Base-by-base conservation (phyloP, 2,797 vertebrate species). In the Dendrocincla fuliginosa region DNA sequence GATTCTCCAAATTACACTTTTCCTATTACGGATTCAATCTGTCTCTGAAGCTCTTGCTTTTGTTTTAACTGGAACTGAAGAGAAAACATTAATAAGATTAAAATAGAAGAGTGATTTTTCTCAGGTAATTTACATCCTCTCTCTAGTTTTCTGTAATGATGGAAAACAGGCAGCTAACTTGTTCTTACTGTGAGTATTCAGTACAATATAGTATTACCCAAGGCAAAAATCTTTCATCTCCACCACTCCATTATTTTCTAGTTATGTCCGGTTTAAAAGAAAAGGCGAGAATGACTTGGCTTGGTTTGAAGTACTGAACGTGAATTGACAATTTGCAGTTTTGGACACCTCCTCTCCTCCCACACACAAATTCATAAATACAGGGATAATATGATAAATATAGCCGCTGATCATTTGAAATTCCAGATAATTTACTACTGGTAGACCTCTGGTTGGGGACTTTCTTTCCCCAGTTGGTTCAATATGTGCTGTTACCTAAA, bases 401-500 rank as follows among this genome's bases (percentile, higher is more conserved):
- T 65, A 80, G 53, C 39, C 9, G 3, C 39, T 42, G 73, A 93
- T 82, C 44, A 86, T 64, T 84, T 83, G 65, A 85, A 71, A 86
- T 78, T 71, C 42, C 46, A 64, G 76, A 32, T 89, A 70, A 95
- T 91, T 96, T 94, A 89, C 67, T 69, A 64, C 57, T 56, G 25
- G 67, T 60, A 52, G 49, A 67, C 50, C 88, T 95, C 67, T 90
- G 61, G 35, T 71, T 57, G 33, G 63, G 79, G 83, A 75, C 52
- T 96, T 96, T 84, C 49, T 94, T 91, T 87, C 59, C 95, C 78
- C 8, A 9, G 71, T 69, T 17, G 88, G 92, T 68, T 95, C 94
- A 94, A 18, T 82, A 60, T 84, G 77, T 85, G 63, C 92, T 96
- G 89, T 94, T 97, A 84, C 84, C 91, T 77, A 95, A 97, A 93